A percentile compares a stretch with the other conserved stretches of the same genome.
phyloP scores from a whole-genome alignment of 2,113 vertebrate genomes.

The Sphaerodactylus townsendi region DNA sequence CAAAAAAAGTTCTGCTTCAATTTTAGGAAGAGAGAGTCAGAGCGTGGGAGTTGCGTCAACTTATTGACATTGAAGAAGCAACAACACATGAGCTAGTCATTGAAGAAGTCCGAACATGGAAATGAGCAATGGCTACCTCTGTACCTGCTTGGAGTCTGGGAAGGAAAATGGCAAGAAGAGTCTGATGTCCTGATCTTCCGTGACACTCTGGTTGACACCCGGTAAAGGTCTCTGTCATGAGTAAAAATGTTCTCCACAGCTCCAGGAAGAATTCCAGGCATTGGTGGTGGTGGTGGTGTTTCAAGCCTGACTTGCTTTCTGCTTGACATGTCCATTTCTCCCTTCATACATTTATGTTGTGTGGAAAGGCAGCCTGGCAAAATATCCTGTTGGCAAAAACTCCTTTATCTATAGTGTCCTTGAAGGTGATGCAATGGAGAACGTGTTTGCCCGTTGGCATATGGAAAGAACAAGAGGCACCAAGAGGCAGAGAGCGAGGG shows the following conservation, averaged over 20 bases:
- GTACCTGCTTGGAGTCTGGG: not conserved
- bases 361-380: too few relatives aligned
- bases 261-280: slow-evolving; percentile 15
- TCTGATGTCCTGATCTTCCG: not conserved
- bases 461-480: too few relatives aligned
- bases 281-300: slow-evolving; percentile 13
- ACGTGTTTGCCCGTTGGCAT: too few relatives aligned
- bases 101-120: slow-evolving; percentile 56
- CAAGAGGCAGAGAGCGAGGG: too few relatives aligned
- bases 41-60: slow-evolving; percentile 76
- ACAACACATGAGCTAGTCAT: slow-evolving; percentile 73
- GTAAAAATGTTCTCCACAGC: slow-evolving; percentile 12
- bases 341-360: too few relatives aligned
- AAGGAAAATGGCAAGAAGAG: not conserved
- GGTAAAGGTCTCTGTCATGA: not conserved
- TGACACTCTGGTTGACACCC: too few relatives aligned
- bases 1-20: not conserved
- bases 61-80: slow-evolving; percentile 82
- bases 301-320: not conserved
- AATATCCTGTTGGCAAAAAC: too few relatives aligned
- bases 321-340: slow-evolving; percentile 6
- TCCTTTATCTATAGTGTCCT: too few relatives aligned
- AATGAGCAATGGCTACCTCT: not conserved
- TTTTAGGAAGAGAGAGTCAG: slow-evolving; percentile 58
- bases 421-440: too few relatives aligned